Conservation (phyloP, 2,113 vertebrate genomes). For the Spheniscus mendiculus region DNA sequence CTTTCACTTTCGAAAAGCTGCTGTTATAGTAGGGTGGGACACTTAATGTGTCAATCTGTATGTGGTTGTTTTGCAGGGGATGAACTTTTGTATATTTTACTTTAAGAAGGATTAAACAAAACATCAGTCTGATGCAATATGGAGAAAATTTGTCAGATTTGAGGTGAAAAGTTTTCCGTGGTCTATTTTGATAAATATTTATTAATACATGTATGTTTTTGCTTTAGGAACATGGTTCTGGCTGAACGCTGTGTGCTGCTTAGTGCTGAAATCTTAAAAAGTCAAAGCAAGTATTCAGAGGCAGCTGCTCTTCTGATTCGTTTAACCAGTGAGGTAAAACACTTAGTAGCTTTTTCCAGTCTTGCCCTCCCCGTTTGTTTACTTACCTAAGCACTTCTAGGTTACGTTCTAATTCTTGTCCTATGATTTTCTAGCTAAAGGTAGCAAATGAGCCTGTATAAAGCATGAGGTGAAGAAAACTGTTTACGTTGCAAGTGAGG, state of each 20-base stretch:
- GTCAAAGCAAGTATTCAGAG: constrained; percentile 94
- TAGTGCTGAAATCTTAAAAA: constrained; percentile 96
- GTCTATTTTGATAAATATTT: background rate
- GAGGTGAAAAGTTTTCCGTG: background rate
- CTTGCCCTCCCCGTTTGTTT: background rate
- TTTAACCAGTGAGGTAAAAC: constrained; percentile 94
- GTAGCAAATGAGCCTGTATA: background rate
- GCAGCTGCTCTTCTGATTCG: constrained; percentile 95
- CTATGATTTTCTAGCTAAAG: background rate
- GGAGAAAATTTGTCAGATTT: background rate
- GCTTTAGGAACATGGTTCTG: constrained; percentile 89
- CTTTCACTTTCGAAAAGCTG: background rate
- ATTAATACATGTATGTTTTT: background rate
- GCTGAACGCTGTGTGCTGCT: constrained; percentile 95
- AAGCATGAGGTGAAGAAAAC: background rate
- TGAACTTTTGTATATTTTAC: background rate
- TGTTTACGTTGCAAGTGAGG: background rate
- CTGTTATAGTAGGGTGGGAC: background rate
- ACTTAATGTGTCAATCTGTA: background rate
- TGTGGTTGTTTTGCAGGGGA: background rate
- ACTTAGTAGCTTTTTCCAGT: background rate
- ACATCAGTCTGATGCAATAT: background rate
- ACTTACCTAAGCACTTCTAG: background rate
- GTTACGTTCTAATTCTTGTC: background rate
- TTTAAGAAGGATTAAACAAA: background rate